Base-by-base conservation (phyloP, 2,888 invertebrate species). In the Steinernema hermaphroditum region DNA sequence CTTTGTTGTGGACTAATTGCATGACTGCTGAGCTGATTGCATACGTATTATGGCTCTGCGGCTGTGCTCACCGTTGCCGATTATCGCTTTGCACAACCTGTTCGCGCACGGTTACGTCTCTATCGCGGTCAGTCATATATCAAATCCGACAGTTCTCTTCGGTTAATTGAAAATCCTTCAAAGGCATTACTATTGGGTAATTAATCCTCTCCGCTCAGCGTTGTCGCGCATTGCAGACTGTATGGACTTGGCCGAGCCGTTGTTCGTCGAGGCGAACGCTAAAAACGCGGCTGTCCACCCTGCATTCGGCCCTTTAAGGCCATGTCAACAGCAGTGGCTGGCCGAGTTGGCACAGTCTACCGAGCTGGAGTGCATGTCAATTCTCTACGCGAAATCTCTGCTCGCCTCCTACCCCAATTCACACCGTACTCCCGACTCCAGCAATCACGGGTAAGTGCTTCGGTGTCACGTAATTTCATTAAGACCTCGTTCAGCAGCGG, bases 371-470 rank as follows among this genome's bases (percentile, higher is more conserved):
- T 79, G 80, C 29, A 78, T 80, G 74, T 78, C 82, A 9, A 80
- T 83, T 41, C 75, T 83, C 0, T 83, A 81, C 71, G 83, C 82
- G 22, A 83, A 83, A 74, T 80, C 82, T 16, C 73, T 82, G n/a
- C 73, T 78, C 9, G 76, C 54, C 27, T 24, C 54, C 6, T 54
- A 76, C 24, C 73, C 76, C 0, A 74, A 27, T n/a, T 41, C 37
- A 4, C 2, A 16, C 9, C 41, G 69, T n/a, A 41, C 16, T 16
- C 24, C 37, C n/a, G 68, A 37, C 32, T 37, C 43, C 9, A 44
- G 49, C 27, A 49, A 22, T 44, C 49, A 34, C 22, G 19, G 41
- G 44, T 69, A 75, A 43, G 72, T 68, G 8, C 71, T 72, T 74
- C 9, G 41, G 69, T 37, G n/a, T n/a, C n/a, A n/a, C n/a, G n/a